Evolutionary conservation across 2,113 vertebrate genomes (phyloP).

Genomic region (Grammomys dolichurus): DNA sequence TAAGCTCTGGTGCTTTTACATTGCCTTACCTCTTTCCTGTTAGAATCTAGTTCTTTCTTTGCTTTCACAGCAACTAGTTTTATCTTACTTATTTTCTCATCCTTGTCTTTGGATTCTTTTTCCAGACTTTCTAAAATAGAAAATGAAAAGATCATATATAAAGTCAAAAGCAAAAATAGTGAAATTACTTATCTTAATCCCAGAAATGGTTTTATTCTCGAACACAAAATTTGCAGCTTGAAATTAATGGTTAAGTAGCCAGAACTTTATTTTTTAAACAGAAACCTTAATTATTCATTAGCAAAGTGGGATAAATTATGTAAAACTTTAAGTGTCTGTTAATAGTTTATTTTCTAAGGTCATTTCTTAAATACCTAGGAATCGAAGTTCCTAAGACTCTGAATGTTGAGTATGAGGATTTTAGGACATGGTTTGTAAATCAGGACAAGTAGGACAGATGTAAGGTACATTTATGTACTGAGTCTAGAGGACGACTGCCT

Average conservation of each 20-base stretch:
- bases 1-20: not conserved
- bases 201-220: not conserved
- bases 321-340: not conserved
- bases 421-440: not conserved
- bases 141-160: constrained; percentile 57
- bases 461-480: not conserved
- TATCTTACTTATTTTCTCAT: constrained; percentile 95
- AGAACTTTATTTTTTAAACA: constrained; percentile 41
- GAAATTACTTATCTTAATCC: constrained; percentile 30
- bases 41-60: constrained; percentile 95
- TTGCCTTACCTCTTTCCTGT: constrained; percentile 93
- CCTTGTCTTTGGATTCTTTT: constrained; percentile 90
- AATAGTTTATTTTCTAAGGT: not conserved
- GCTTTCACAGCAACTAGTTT: constrained; percentile 97
- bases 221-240: constrained; percentile 34
- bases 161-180: constrained; percentile 49
- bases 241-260: constrained; percentile 28
- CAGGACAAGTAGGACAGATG: not conserved
- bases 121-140: constrained; percentile 85
- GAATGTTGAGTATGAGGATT: not conserved
- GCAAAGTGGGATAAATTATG: constrained; percentile 26
- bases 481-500: not conserved
- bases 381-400: not conserved
- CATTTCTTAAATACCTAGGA: constrained; percentile 1
- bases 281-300: constrained; percentile 36